These are phyloP conservation scores for Manis javanica DNA, from an alignment of 2,797 vertebrate genomes.

Conservation along the genomic window DNA sequence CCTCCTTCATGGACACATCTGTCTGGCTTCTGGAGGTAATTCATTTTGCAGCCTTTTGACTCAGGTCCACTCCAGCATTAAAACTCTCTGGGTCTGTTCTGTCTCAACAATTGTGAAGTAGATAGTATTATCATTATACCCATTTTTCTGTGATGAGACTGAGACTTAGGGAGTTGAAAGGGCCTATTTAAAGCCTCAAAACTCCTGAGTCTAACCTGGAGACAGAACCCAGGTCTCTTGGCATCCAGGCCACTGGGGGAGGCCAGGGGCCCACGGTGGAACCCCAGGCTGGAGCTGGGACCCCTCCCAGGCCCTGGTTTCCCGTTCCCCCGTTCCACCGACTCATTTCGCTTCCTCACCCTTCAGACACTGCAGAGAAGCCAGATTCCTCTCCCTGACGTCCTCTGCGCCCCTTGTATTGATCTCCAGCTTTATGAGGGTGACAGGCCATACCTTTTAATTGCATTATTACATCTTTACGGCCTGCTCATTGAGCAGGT, in stretches of 20 bases:
- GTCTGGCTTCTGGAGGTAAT: not conserved
- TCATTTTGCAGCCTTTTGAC: not conserved
- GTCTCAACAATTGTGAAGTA: not conserved
- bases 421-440: constrained; percentile 78
- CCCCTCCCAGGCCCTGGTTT: fast-evolving
- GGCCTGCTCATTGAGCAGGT: constrained; percentile 64
- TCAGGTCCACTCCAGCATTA: not conserved
- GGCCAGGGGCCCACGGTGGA: not conserved
- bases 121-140: not conserved
- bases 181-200: not conserved
- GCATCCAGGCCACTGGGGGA: fast-evolving
- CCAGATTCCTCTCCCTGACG: not conserved
- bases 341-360: not conserved
- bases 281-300: no score
- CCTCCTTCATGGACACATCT: fast-evolving
- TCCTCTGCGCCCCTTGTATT: not conserved
- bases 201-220: not conserved
- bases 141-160: not conserved
- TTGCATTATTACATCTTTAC: constrained; percentile 81
- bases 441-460: constrained; percentile 76
- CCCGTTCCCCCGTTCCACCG: fast-evolving
- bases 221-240: not conserved
- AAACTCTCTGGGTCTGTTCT: not conserved
- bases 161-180: not conserved
- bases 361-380: not conserved